Conservation (phyloP, 2,888 invertebrate species). For the Axea sp. region DNA sequence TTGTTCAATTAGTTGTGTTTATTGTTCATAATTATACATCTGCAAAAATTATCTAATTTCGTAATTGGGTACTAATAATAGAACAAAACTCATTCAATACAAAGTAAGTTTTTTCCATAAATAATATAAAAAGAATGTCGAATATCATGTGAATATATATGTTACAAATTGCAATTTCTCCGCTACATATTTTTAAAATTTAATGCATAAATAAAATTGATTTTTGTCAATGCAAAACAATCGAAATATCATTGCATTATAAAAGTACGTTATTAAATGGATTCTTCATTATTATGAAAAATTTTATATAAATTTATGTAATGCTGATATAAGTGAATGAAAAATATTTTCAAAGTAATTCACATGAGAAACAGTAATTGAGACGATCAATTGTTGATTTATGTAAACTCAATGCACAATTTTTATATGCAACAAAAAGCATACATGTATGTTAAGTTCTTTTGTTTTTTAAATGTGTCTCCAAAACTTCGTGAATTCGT, state of each 20-base stretch:
- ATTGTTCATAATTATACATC: too few relatives aligned
- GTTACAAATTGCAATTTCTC: conserved; percentile 68
- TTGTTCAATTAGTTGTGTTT: conserved; percentile 23
- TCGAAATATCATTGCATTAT: conserved; percentile 34
- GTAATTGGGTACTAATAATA: conserved; percentile 42
- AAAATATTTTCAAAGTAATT: too few relatives aligned
- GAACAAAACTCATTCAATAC: conserved; percentile 40
- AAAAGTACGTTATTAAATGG: conserved; percentile 40
- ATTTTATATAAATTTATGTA: too few relatives aligned
- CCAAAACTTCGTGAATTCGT: conserved; percentile 5
- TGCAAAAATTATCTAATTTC: conserved; percentile 45
- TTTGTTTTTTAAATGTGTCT: background rate
- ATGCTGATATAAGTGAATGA: too few relatives aligned
- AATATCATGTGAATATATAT: conserved; percentile 64
- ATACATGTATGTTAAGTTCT: too few relatives aligned
- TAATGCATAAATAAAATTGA: conserved; percentile 29
- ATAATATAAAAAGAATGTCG: conserved; percentile 68
- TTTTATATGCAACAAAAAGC: too few relatives aligned
- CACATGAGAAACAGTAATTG: too few relatives aligned
- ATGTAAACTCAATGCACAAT: too few relatives aligned
- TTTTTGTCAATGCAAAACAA: conserved; percentile 17
- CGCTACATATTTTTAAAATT: conserved; percentile 65
- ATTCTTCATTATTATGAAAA: conserved; percentile 12
- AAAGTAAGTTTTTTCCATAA: too few relatives aligned
- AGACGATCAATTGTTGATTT: too few relatives aligned